Percentiles rank a stretch among this genome's conserved stretches.
phyloP scores from a whole-genome alignment of 2,888 invertebrate genomes.

The Caradrina clavipalpis region DNA sequence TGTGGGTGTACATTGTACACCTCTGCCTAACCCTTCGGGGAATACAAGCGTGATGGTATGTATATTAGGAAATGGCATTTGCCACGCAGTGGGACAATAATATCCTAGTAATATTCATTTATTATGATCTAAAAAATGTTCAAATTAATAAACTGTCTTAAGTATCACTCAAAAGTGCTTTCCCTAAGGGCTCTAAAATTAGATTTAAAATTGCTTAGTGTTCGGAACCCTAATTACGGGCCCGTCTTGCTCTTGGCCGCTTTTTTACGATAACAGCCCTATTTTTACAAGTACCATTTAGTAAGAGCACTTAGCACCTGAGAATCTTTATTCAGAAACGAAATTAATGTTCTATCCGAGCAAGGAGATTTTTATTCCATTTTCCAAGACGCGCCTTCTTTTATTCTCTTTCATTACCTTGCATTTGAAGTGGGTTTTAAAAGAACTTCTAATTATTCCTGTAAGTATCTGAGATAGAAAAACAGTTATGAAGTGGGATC shows the following conservation, averaged over 20 bases:
- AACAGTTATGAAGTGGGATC: not conserved
- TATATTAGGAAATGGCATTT: no score
- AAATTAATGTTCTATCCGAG: slow-evolving; percentile 38
- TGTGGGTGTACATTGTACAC: no score
- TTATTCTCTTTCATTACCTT: slow-evolving; percentile 35
- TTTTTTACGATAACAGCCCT: slow-evolving; percentile 39
- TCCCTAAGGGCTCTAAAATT: not conserved
- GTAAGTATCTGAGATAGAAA: not conserved
- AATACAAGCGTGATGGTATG: no score
- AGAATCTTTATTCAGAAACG: slow-evolving; percentile 37
- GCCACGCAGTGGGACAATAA: no score
- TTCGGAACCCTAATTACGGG: not conserved
- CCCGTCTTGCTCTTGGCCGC: not conserved
- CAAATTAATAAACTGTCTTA: no score
- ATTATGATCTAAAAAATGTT: no score
- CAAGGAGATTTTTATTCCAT: slow-evolving; percentile 27
- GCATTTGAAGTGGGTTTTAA: slow-evolving; percentile 19
- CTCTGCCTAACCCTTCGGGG: no score
- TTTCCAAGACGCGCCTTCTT: slow-evolving; percentile 15
- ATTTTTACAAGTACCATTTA: slow-evolving; percentile 47
- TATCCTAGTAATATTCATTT: no score
- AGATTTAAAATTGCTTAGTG: not conserved
- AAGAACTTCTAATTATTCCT: slow-evolving; percentile 26
- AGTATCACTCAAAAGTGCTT: no score
- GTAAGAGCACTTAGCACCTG: slow-evolving; percentile 53